Conservation (phyloP, 2,113 vertebrate genomes). For the Boleophthalmus pectinirostris region DNA sequence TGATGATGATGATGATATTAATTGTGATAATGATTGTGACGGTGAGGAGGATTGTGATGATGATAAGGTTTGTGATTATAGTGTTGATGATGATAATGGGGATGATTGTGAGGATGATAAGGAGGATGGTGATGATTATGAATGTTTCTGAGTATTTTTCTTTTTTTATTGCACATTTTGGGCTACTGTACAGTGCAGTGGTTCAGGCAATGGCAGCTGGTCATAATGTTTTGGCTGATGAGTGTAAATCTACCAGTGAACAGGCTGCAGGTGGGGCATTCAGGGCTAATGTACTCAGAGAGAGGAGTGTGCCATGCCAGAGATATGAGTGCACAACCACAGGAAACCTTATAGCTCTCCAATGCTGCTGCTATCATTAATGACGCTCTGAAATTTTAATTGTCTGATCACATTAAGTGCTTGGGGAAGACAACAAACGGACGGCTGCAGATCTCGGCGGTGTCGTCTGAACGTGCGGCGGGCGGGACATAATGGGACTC, state of each 20-base stretch:
- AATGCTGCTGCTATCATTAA: constrained; percentile 66
- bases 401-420: constrained; percentile 86
- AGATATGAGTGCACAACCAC: constrained; percentile 52
- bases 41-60: no score
- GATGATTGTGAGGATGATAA: no score
- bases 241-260: background rate
- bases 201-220: background rate
- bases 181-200: background rate
- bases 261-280: constrained; percentile 33
- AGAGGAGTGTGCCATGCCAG: constrained; percentile 40
- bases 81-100: no score
- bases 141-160: no score
- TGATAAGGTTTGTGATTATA: no score
- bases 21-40: no score
- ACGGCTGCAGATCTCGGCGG: constrained; percentile 66
- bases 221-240: background rate
- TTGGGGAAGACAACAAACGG: constrained; percentile 80
- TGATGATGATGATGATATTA: no score
- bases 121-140: no score
- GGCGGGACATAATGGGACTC: constrained; percentile 57
- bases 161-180: no score
- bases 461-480: constrained; percentile 72
- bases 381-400: constrained; percentile 84
- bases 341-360: constrained; percentile 72
- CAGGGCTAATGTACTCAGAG: constrained; percentile 43